Percentiles rank a stretch among this genome's conserved stretches.
Conservation (phyloP, 2,888 invertebrate species). For the Xanthorhoe spadicearia region DNA sequence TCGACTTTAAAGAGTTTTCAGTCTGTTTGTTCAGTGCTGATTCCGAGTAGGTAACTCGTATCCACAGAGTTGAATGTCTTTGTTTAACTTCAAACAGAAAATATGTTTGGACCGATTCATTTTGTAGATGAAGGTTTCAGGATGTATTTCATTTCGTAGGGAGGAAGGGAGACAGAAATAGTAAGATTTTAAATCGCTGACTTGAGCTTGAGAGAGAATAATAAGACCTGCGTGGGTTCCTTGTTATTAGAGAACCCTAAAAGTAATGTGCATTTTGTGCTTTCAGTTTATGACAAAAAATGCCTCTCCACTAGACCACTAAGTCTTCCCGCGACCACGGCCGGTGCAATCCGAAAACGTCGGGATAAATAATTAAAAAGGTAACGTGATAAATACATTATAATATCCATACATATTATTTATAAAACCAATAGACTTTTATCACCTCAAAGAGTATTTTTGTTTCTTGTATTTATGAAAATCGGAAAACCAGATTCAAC, state of each 20-base stretch:
- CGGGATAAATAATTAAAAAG: too few relatives aligned
- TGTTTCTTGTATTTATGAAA: conserved; percentile 19
- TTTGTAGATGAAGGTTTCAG: conserved; percentile 23
- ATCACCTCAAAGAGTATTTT: background rate
- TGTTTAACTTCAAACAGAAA: conserved; percentile 40
- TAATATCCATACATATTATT: too few relatives aligned
- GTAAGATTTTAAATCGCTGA: background rate
- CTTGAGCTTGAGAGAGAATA: background rate
- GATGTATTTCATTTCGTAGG: background rate
- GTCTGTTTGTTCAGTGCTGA: conserved; percentile 48
- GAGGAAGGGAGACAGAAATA: background rate
- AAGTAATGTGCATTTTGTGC: too few relatives aligned
- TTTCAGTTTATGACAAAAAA: too few relatives aligned
- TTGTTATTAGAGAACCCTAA: too few relatives aligned
- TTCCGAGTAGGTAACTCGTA: conserved; percentile 32
- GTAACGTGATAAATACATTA: too few relatives aligned
- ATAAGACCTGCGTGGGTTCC: background rate
- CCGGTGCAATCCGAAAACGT: too few relatives aligned
- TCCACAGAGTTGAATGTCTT: conserved; percentile 34
- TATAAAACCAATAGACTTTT: too few relatives aligned
- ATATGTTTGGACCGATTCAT: conserved; percentile 31
- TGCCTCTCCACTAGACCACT: too few relatives aligned
- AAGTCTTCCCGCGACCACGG: too few relatives aligned
- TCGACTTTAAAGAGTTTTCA: conserved; percentile 61
- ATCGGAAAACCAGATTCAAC: conserved; percentile 25